Conservation (phyloP, 2,797 vertebrate genomes). For the Ibycter americanus region DNA sequence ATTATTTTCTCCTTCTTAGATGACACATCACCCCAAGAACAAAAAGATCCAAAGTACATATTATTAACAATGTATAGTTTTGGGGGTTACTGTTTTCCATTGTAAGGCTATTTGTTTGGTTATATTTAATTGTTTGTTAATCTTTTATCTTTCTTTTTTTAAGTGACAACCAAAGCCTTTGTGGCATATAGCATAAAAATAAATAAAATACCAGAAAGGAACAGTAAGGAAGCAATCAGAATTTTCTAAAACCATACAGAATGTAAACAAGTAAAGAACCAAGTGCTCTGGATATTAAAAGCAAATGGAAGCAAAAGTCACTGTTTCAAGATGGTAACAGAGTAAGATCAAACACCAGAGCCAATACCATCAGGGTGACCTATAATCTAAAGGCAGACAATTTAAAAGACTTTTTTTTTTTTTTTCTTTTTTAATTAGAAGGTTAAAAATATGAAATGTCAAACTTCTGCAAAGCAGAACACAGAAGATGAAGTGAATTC, state of each 20-base stretch:
- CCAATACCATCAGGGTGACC: background rate
- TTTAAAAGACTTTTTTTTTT: background rate
- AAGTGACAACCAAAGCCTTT: background rate
- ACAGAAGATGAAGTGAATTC: background rate
- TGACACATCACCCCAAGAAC: background rate
- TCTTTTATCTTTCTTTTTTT: background rate
- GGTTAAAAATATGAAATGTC: background rate
- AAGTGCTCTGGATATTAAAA: background rate
- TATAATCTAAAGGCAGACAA: background rate
- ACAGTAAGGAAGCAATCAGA: background rate
- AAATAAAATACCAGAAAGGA: background rate
- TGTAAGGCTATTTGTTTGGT: background rate
- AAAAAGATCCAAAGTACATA: background rate
- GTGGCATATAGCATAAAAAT: background rate
- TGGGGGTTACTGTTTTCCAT: background rate
- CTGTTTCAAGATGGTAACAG: background rate
- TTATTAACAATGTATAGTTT: background rate
- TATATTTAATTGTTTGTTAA: background rate
- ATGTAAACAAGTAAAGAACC: background rate
- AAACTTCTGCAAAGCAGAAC: background rate
- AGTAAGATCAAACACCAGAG: background rate
- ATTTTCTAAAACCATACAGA: background rate
- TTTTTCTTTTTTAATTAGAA: background rate
- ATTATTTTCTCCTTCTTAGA: background rate
- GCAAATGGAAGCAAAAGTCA: background rate